These are phyloP conservation scores for Microcebus jonahi DNA, from an alignment of 2,113 vertebrate species.

Conservation along the genomic window DNA sequence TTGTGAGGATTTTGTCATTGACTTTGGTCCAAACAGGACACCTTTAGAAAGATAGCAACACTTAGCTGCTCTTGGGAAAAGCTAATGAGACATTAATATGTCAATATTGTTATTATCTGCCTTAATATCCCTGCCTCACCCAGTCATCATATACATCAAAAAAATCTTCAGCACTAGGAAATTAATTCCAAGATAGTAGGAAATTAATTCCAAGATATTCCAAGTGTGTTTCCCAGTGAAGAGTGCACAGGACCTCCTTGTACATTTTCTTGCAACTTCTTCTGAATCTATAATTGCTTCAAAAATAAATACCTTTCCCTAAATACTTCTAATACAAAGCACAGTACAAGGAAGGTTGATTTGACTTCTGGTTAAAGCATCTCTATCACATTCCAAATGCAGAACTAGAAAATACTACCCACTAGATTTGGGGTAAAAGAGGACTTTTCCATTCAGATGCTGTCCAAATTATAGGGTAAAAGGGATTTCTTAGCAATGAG, in stretches of 20 bases:
- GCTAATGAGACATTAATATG: conserved; percentile 59
- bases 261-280: neutral
- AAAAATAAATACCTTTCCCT: conserved; percentile 6
- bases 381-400: conserved; percentile 20
- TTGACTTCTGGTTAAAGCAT: neutral
- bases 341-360: neutral
- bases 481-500: neutral
- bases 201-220: conserved; percentile 52
- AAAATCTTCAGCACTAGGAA: neutral
- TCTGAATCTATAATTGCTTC: conserved; percentile 17
- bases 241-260: neutral
- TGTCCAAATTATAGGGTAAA: neutral
- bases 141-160: neutral
- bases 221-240: neutral
- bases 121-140: conserved; percentile 6
- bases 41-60: conserved; percentile 64
- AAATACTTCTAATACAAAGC: conserved; percentile 2
- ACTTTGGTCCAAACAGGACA: conserved; percentile 63
- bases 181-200: conserved; percentile 48
- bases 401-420: neutral
- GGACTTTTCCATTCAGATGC: neutral
- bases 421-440: neutral
- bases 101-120: conserved; percentile 51
- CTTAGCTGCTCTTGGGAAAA: conserved; percentile 58
- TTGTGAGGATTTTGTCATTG: conserved; percentile 65